Evolutionary conservation across 2,888 invertebrate species (phyloP).

Genomic region (Tiliacea citrago): DNA sequence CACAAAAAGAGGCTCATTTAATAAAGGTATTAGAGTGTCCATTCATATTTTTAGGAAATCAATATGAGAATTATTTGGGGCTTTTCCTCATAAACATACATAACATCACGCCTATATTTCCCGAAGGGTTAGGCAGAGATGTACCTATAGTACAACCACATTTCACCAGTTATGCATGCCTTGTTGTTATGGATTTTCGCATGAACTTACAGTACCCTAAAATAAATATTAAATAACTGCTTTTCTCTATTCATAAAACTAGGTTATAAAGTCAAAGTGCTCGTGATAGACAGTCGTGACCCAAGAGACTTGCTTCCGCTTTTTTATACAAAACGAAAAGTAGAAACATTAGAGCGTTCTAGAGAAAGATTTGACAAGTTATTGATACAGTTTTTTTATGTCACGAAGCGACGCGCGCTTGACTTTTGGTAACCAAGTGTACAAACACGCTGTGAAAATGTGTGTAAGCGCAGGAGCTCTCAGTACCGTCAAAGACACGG

Average conservation of each 20-base stretch:
- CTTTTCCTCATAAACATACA: too few relatives aligned
- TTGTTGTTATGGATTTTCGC: neutral
- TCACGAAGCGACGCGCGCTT: too few relatives aligned
- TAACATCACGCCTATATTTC: neutral
- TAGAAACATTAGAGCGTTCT: constrained; percentile 1
- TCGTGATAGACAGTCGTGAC: constrained; percentile 47
- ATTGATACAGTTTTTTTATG: neutral
- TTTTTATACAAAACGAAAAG: constrained; percentile 8
- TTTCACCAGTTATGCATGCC: neutral
- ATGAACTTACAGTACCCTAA: constrained; percentile 38
- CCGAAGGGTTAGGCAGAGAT: neutral
- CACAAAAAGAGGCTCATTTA: neutral
- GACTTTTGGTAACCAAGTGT: too few relatives aligned
- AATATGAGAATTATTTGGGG: neutral
- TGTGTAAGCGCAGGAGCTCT: too few relatives aligned
- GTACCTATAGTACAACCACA: neutral
- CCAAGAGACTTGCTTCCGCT: constrained; percentile 27
- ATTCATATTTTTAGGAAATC: neutral
- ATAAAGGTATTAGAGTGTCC: neutral
- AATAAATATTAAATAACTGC: constrained; percentile 42
- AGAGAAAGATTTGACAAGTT: constrained; percentile 7
- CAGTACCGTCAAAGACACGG: too few relatives aligned
- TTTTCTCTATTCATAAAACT: constrained; percentile 37
- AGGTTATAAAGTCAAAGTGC: constrained; percentile 31
- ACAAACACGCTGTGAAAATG: too few relatives aligned